Evolutionary conservation across 1,140 invertebrate genomes (phyloP).

Genomic region (Euwallacea fornicatus): DNA sequence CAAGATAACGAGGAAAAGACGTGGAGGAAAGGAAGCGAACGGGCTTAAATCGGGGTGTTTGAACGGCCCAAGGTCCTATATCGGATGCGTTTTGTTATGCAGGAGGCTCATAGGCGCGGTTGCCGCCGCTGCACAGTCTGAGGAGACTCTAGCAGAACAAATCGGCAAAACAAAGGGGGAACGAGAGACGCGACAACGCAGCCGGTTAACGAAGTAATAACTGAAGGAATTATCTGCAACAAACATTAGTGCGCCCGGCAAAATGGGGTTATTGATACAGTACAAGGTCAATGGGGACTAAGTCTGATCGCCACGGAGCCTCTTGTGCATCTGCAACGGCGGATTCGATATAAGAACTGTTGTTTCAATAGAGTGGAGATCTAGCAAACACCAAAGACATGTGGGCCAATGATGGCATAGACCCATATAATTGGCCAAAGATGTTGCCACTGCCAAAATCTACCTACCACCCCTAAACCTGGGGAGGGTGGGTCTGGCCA

Average conservation of each 20-base stretch:
- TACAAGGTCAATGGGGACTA: slow-evolving; percentile 37
- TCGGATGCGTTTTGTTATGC: slow-evolving; percentile 26
- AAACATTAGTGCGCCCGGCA: slow-evolving; percentile 29
- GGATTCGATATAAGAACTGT: no score
- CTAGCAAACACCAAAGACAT: no score
- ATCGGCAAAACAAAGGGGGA: neutral
- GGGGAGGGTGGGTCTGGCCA: neutral
- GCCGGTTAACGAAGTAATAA: slow-evolving; percentile 15
- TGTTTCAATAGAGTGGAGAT: no score
- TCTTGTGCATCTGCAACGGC: neutral
- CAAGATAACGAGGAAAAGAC: slow-evolving; percentile 2
- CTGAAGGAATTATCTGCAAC: slow-evolving; percentile 34
- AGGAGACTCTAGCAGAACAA: neutral
- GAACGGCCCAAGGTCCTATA: slow-evolving; percentile 30
- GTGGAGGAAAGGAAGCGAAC: slow-evolving; percentile 12
- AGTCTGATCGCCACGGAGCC: slow-evolving; percentile 19
- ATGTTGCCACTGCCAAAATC: neutral
- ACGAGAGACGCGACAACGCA: slow-evolving; percentile 14
- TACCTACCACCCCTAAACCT: slow-evolving; percentile 21
- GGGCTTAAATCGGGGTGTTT: slow-evolving; percentile 17
- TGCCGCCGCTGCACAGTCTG: slow-evolving; percentile 5
- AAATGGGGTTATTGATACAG: slow-evolving; percentile 39
- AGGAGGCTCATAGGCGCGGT: slow-evolving; percentile 19
- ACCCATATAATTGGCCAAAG: neutral
- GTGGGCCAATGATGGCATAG: no score